phyloP scores from a whole-genome alignment of 1,140 invertebrate species.

The Drosophila saltans region DNA sequence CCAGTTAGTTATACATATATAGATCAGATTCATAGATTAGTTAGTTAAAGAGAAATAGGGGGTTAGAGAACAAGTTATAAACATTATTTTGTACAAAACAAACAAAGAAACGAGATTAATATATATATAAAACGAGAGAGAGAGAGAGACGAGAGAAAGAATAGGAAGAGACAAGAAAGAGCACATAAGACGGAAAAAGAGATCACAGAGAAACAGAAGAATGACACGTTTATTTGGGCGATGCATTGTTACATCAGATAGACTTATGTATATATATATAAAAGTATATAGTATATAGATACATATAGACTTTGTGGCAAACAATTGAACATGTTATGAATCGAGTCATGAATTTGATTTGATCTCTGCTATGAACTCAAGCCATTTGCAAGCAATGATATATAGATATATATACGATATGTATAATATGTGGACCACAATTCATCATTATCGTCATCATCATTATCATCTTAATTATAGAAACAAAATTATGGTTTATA shows the following conservation, averaged over 20 bases:
- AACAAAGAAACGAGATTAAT: constrained; percentile 36
- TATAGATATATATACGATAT: constrained; percentile 9
- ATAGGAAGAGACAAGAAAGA: constrained; percentile 39
- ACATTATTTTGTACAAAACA: constrained; percentile 38
- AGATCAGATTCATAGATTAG: constrained; percentile 20
- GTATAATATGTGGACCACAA: constrained; percentile 32
- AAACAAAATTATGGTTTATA: constrained; percentile 24
- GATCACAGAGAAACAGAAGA: constrained; percentile 64
- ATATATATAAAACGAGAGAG: constrained; percentile 26
- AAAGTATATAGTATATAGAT: constrained; percentile 32
- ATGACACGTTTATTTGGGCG: constrained; percentile 66
- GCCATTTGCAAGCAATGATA: constrained; percentile 53
- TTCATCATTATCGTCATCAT: constrained; percentile 15
- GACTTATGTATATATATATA: constrained; percentile 40
- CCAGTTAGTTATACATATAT: constrained; percentile 20
- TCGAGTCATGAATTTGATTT: constrained; percentile 31
- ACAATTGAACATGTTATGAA: constrained; percentile 43
- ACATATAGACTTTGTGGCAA: constrained; percentile 30
- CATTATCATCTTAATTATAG: constrained; percentile 26
- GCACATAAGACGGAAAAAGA: constrained; percentile 76
- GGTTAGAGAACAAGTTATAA: constrained; percentile 39
- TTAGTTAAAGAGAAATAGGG: not conserved
- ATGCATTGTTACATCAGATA: constrained; percentile 3
- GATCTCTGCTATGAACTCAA: constrained; percentile 50
- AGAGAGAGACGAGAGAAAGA: constrained; percentile 50